phyloP scores from a whole-genome alignment of 2,888 invertebrate genomes.

The Lepidocyrtinus sp. region DNA sequence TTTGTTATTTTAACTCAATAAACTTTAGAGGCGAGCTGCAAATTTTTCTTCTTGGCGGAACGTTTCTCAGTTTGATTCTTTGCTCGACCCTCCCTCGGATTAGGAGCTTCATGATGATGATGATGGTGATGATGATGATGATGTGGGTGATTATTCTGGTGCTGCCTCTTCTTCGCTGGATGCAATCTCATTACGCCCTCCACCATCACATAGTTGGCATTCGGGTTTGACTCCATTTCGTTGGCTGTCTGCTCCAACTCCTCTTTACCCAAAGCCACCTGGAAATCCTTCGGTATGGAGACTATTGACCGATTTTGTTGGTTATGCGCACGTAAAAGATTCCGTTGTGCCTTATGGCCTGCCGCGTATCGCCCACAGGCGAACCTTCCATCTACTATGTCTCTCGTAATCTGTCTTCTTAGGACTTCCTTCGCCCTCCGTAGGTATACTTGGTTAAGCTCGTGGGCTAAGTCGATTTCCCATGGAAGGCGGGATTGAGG shows the following conservation, averaged over 20 bases:
- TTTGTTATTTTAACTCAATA: too few species aligned
- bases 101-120: too few species aligned
- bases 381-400: background rate
- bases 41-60: too few species aligned
- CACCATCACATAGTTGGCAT: conserved; percentile 34
- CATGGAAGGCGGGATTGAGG: conserved; percentile 32
- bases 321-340: background rate
- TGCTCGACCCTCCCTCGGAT: background rate
- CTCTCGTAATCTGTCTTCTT: background rate
- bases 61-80: too few species aligned
- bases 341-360: background rate
- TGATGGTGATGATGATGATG: conserved; percentile 13
- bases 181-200: conserved; percentile 21
- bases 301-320: background rate
- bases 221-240: conserved; percentile 25
- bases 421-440: conserved; percentile 15
- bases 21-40: too few species aligned
- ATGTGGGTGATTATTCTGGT: background rate
- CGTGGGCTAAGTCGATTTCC: conserved; percentile 33
- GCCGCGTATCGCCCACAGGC: conserved; percentile 20
- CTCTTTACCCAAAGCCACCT: conserved; percentile 13
- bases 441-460: conserved; percentile 25
- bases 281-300: background rate
- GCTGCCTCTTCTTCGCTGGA: conserved; percentile 3
- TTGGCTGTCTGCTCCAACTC: conserved; percentile 1